Evolutionary conservation across 2,797 vertebrate species (phyloP).

Genomic region (Babyrousa celebensis): DNA sequence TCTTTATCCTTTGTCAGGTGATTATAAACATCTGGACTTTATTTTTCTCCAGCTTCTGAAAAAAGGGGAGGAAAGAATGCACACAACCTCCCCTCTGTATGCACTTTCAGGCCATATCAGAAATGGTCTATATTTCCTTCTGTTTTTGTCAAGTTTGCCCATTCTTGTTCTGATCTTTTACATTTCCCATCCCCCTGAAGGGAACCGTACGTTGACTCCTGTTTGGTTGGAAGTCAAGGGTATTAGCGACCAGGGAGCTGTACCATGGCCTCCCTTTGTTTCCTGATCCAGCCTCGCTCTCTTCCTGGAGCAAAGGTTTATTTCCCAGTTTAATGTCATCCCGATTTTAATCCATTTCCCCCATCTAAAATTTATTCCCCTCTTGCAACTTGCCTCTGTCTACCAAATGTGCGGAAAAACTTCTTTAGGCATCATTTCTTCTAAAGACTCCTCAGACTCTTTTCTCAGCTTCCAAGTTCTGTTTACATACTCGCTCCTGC

Average conservation of each 20-base stretch:
- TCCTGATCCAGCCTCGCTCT: background rate
- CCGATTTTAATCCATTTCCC: background rate
- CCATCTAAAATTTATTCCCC: background rate
- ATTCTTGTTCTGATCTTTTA: background rate
- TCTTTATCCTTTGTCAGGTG: background rate
- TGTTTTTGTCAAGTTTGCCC: background rate
- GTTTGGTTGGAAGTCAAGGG: background rate
- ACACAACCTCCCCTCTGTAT: fast-evolving
- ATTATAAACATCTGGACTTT: background rate
- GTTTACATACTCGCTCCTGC: background rate
- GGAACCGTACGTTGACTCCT: background rate
- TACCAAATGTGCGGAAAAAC: background rate
- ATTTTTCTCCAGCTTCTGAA: constrained; percentile 7
- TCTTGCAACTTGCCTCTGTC: background rate
- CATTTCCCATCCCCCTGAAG: background rate
- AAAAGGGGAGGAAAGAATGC: background rate
- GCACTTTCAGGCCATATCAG: background rate
- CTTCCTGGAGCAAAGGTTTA: background rate
- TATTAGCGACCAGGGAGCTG: background rate
- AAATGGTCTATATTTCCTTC: background rate
- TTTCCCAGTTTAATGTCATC: background rate
- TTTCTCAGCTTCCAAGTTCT: background rate
- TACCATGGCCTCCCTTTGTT: background rate
- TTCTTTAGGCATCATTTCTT: background rate
- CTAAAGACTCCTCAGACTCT: background rate